Evolutionary conservation across 1,140 invertebrate species (phyloP), one percentile per base, ranked within the genome.

Genomic region (Zophobas morio): DNA sequence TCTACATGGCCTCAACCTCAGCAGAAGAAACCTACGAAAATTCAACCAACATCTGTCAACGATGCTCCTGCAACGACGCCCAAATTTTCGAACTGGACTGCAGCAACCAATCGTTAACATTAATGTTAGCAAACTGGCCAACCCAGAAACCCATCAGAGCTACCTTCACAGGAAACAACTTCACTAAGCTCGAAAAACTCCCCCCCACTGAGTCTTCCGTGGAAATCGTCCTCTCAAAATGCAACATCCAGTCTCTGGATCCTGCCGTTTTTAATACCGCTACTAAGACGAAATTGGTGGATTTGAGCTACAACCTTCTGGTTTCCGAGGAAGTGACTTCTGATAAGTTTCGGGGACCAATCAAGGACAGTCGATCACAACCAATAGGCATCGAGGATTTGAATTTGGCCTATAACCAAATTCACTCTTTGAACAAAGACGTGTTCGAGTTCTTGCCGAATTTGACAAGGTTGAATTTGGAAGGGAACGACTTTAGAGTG

Each of bases 271-370:
- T 96, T 81, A 89, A 89, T 79, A 87, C 91, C 79, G 87, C 94
- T 3, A 85, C 87, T 8, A 89, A 89, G 75, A 84, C 95, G n/a
- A 87, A 88, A 20, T 90, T 90, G 74, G 85, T 95, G 47, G 93
- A 95, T 85, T 85, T 96, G 70, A 93, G 93, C 85, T 88, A 91
- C 80, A 95, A 95, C 84, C 81, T 87, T 36, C 85, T 95, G 1
- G 89, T 88, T 86, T 90, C 70, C 87, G 60, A 46, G 46, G 36
- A 66, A 42, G n/a, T 66, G 0, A 42, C 82, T 53, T 88, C 83
- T 78, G 89, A 91, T 56, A 88, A 91, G 57, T 92, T 92, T 81
- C 88, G 88, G 79, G 91, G 90, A 1, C 88, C 88, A 0, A 91
- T 90, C 81, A 87, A 87, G 47, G 84, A 86, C 42, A 87, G 87